Base-by-base conservation (phyloP, 2,797 vertebrate species). In the Gobio occitaniae region DNA sequence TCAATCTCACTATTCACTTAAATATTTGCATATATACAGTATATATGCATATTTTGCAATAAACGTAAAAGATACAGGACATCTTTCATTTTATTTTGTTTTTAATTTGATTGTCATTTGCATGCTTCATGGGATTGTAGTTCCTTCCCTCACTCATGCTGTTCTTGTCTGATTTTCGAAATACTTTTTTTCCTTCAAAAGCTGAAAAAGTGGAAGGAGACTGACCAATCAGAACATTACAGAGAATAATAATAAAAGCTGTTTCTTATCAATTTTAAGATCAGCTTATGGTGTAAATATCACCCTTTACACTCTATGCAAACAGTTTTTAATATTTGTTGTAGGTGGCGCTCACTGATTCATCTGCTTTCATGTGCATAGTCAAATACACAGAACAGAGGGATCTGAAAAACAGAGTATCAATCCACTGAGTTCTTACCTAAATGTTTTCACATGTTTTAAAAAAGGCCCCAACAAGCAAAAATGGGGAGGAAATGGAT, bases 361-460 rank as follows among this genome's bases (percentile, higher is more conserved):
- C 15, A 13, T 81, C 50, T 71, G 68, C 70, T 48, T 29, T 71
- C 44, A 61, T 41, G 47, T 25, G 75, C 36, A 77, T 66, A 54
- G 44, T 41, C n/a, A 59, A 77, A 77, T 66, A 54, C 48, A 56
- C 10, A 63, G 32, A 83, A 68, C 38, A 50, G 38, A 11, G 54
- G 25, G 44, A 61, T 75, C 56, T 3, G n/a, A 41, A 79, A 44
- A 56, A 48, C 36, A 36, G 32, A 63, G 38, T 48, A 71, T 8
- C 25, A 80, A 75, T 81, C 71, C 82, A 50, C 2, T 5, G 29
- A 80, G 78, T 44, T 63, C 54, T 77, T 69, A 84, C 54, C 71
- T 80, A 81, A 87, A 87, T 84, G 78, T 76, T 84, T 84, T 47
- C 52, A 81, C 78, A 87, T 66, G 50, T 25, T 36, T 61, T 74